Conservation (phyloP, 1,140 invertebrate genomes). For the Tachypleus tridentatus region DNA sequence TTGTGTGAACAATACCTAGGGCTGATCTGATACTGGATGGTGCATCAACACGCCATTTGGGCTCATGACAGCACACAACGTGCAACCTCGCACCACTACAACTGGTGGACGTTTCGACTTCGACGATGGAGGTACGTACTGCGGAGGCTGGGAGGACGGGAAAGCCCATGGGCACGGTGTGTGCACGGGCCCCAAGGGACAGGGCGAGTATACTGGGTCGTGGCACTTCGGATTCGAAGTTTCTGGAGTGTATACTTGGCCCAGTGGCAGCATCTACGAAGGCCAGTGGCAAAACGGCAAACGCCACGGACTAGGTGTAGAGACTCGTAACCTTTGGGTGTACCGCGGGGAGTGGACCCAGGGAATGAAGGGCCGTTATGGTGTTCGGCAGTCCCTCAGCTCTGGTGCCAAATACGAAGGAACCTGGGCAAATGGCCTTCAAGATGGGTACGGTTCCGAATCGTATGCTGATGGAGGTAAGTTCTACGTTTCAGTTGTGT, state of each 20-base stretch:
- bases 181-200: conserved; percentile 91
- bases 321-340: conserved; percentile 89
- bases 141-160: conserved; percentile 98
- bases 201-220: conserved; percentile 95
- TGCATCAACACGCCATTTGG: no score
- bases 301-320: conserved; percentile 92
- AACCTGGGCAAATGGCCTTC: conserved; percentile 96
- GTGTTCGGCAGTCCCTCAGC: conserved; percentile 83
- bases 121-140: conserved; percentile 98
- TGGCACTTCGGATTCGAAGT: conserved; percentile 99
- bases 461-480: conserved; percentile 97
- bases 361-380: conserved; percentile 97
- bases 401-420: conserved; percentile 98
- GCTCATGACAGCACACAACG: no score
- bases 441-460: conserved; percentile 98
- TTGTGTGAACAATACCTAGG: no score
- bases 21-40: no score
- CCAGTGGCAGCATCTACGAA: conserved; percentile 81
- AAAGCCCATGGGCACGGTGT: conserved; percentile 94
- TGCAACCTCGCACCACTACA: conserved; percentile 36
- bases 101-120: conserved; percentile 98
- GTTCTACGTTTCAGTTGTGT: not conserved
- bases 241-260: conserved; percentile 98
- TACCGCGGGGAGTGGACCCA: conserved; percentile 99
- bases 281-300: conserved; percentile 99